phyloP scores from a whole-genome alignment of 2,113 vertebrate species.

The Puntigrus tetrazona region DNA sequence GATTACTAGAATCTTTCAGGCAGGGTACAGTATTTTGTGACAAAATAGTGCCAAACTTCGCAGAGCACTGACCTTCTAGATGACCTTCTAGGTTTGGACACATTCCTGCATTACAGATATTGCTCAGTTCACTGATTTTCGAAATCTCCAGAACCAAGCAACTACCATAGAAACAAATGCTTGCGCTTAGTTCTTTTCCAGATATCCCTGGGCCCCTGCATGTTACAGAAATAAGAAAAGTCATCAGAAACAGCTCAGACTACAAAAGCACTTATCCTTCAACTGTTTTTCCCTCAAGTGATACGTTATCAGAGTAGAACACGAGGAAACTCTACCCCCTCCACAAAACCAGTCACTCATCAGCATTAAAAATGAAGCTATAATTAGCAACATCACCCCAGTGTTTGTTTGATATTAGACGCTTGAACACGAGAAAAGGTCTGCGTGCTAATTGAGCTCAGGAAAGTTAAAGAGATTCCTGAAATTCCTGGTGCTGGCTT shows the following conservation, averaged over 20 bases:
- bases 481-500: constrained; percentile 41
- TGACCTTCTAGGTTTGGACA: no score
- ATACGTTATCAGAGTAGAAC: constrained; percentile 15
- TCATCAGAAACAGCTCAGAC: background rate
- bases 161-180: background rate
- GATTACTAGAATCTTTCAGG: no score
- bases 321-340: constrained; percentile 17
- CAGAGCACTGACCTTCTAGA: background rate
- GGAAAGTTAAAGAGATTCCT: constrained; percentile 36
- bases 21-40: background rate
- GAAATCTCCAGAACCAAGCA: background rate
- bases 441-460: constrained; percentile 11
- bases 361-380: constrained; percentile 1
- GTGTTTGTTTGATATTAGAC: constrained; percentile 27
- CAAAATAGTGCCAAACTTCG: background rate
- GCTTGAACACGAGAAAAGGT: constrained; percentile 9
- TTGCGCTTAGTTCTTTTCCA: background rate
- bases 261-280: constrained; percentile 16
- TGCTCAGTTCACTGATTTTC: background rate
- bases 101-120: background rate
- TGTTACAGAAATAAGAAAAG: background rate
- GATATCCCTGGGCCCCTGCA: background rate
- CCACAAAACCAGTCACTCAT: constrained; percentile 27
- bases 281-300: background rate
- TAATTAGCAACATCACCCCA: constrained; percentile 9